phyloP scores from a whole-genome alignment of 2,888 invertebrate species.

The Acanthopleura granulata region DNA sequence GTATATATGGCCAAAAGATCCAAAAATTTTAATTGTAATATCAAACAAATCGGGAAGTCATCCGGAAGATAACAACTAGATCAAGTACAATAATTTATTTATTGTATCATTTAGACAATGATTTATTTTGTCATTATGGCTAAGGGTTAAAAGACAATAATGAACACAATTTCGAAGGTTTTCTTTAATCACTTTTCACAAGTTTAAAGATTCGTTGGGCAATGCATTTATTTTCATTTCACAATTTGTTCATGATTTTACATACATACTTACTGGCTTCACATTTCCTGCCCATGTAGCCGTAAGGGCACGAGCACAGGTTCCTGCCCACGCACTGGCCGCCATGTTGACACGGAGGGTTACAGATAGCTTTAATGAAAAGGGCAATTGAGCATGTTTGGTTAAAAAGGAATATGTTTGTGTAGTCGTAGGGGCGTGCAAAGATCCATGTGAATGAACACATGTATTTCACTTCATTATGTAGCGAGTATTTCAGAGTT shows the following conservation, averaged over 20 bases:
- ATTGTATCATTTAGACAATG: too few relatives aligned
- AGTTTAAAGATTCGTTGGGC: too few relatives aligned
- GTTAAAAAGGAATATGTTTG: not conserved
- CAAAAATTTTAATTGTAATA: too few relatives aligned
- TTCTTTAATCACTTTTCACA: not conserved
- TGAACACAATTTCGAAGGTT: not conserved
- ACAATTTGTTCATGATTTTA: not conserved
- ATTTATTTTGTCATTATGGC: not conserved
- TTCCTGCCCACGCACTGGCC: slow-evolving; percentile 30
- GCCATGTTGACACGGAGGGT: slow-evolving; percentile 33
- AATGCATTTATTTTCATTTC: too few relatives aligned
- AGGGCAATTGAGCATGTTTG: not conserved
- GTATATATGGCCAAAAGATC: too few relatives aligned
- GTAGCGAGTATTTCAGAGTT: not conserved
- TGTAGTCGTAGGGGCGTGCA: not conserved
- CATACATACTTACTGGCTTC: slow-evolving; percentile 27
- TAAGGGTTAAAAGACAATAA: not conserved
- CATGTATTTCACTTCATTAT: not conserved
- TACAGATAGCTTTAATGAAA: slow-evolving; percentile 31
- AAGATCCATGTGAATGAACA: not conserved
- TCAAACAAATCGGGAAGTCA: too few relatives aligned
- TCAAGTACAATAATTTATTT: too few relatives aligned
- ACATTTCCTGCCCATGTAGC: slow-evolving; percentile 32
- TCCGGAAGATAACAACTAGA: too few relatives aligned
- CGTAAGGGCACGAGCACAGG: slow-evolving; percentile 34